phyloP scores from a whole-genome alignment of 1,140 invertebrate genomes.

The Scaptomyza montana region DNA sequence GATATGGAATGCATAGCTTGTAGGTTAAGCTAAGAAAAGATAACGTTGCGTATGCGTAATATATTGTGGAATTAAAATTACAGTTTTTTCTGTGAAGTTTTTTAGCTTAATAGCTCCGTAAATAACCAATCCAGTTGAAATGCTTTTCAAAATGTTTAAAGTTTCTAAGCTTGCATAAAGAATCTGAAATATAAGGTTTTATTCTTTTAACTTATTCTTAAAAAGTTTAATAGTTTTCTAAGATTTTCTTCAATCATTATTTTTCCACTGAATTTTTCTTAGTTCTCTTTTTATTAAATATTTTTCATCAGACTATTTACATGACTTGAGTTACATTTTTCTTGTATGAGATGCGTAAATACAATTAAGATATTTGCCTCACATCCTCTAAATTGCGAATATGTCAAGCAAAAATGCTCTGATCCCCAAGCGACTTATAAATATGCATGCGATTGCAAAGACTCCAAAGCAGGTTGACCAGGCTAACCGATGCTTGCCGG shows the following conservation, averaged over 20 bases:
- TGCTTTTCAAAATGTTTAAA: no score
- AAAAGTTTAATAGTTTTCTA: no score
- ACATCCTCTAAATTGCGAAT: conserved; percentile 39
- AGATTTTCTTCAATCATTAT: no score
- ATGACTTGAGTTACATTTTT: neutral
- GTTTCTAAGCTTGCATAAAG: no score
- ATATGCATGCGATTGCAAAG: conserved; percentile 49
- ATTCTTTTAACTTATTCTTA: no score
- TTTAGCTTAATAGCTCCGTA: neutral
- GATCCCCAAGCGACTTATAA: conserved; percentile 56
- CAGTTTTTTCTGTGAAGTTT: neutral
- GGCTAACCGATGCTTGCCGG: conserved; percentile 26
- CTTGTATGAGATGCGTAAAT: neutral
- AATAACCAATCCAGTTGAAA: no score
- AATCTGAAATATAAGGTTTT: no score
- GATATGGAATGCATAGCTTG: neutral
- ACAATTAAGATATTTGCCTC: conserved; percentile 48
- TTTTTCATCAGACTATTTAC: no score
- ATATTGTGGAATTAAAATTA: conserved; percentile 5
- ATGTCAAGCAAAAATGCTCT: conserved; percentile 41
- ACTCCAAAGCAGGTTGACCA: conserved; percentile 39
- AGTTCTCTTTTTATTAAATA: no score
- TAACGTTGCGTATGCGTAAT: conserved; percentile 34
- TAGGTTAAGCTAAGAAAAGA: neutral
- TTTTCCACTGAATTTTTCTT: no score